phyloP scores from a whole-genome alignment of 2,888 invertebrate species.

The Diaphora mendica region DNA sequence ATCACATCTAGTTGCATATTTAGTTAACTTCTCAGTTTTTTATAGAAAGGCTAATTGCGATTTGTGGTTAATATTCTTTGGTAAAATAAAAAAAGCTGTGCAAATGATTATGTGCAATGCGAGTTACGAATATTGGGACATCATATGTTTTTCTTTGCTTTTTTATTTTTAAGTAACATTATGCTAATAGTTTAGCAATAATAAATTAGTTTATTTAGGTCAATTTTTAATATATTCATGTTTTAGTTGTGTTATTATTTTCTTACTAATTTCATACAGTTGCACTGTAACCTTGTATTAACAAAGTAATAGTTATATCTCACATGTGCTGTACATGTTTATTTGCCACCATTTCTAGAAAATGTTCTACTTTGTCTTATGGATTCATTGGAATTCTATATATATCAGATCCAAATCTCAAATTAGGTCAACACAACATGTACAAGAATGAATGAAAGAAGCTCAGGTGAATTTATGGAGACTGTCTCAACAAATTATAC shows the following conservation, averaged over 20 bases:
- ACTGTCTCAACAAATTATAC: too few relatives aligned
- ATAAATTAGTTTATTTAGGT: background rate
- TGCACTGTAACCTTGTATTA: background rate
- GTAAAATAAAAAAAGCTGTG: background rate
- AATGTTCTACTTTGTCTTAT: background rate
- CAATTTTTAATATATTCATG: background rate
- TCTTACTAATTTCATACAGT: background rate
- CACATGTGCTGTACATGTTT: background rate
- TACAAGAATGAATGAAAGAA: background rate
- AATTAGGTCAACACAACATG: background rate
- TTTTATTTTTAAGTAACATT: background rate
- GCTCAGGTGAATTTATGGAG: background rate
- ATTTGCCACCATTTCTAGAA: background rate
- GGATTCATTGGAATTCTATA: background rate
- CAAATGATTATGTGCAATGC: background rate
- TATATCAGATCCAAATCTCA: background rate
- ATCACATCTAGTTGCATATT: background rate
- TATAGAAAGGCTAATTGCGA: background rate
- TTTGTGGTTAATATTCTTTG: background rate
- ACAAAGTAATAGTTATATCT: too few relatives aligned
- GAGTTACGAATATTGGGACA: background rate
- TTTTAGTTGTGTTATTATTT: background rate
- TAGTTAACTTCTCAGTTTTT: too few relatives aligned
- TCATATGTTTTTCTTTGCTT: background rate
- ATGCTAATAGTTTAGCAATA: background rate